A percentile compares a stretch with the other conserved stretches of the same genome.
These are phyloP conservation scores for Telenomus remus DNA, from an alignment of 1,140 invertebrate species.

Conservation along the genomic window DNA sequence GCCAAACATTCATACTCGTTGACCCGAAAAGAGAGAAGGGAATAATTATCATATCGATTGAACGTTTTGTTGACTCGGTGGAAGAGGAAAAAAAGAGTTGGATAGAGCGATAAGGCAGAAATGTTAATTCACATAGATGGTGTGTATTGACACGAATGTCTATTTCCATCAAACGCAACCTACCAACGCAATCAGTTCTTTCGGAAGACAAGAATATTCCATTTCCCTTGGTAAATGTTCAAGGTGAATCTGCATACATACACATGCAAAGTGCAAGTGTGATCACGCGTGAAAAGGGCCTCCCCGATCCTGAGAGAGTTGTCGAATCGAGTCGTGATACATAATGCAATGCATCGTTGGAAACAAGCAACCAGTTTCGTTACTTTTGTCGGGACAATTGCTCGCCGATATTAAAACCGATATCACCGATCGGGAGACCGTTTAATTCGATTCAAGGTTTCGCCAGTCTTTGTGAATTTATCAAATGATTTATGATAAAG, in stretches of 20 bases:
- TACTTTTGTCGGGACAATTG: conserved; percentile 51
- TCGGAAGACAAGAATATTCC: conserved; percentile 54
- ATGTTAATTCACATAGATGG: conserved; percentile 42
- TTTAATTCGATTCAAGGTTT: conserved; percentile 51
- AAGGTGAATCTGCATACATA: conserved; percentile 57
- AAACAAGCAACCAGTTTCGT: conserved; percentile 47
- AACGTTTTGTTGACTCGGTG: too few species aligned
- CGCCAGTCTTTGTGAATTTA: conserved; percentile 48
- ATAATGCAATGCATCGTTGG: conserved; percentile 54
- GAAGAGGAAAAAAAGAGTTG: conserved; percentile 5
- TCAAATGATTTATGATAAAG: conserved; percentile 47
- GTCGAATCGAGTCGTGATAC: conserved; percentile 56
- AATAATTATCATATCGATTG: too few species aligned
- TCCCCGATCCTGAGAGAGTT: conserved; percentile 54
- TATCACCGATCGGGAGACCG: conserved; percentile 38
- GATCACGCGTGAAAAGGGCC: conserved; percentile 52
- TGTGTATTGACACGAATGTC: conserved; percentile 29
- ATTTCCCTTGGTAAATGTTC: conserved; percentile 55
- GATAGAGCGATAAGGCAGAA: conserved; percentile 16
- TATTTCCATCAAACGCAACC: conserved; percentile 42
- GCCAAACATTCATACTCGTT: too few species aligned
- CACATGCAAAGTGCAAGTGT: conserved; percentile 48
- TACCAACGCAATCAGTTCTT: conserved; percentile 50
- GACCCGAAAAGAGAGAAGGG: too few species aligned
- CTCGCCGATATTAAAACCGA: conserved; percentile 41